A percentile compares a stretch with the other conserved stretches of the same genome.
Evolutionary conservation across 1,140 invertebrate species (phyloP).

Genomic region (Adelges cooleyi): DNA sequence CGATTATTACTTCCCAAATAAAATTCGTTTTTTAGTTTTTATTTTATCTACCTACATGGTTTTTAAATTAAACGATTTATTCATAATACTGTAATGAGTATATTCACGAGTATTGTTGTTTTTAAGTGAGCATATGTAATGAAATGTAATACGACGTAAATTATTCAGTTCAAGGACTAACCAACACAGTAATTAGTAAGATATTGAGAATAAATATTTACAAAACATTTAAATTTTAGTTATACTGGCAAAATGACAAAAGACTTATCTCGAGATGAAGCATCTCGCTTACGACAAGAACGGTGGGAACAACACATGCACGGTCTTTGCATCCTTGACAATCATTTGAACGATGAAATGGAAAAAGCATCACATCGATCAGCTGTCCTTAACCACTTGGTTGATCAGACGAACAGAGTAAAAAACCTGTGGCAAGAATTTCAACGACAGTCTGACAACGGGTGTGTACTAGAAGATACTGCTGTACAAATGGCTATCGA

Average conservation of each 20-base stretch:
- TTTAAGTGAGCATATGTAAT: too few relatives aligned
- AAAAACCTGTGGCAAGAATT: constrained; percentile 19
- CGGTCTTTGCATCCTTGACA: constrained; percentile 16
- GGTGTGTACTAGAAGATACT: constrained; percentile 13
- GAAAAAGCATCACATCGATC: constrained; percentile 15
- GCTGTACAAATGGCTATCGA: constrained; percentile 24
- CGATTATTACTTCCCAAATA: too few relatives aligned
- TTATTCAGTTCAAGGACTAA: constrained; percentile 7
- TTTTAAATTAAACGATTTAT: too few relatives aligned
- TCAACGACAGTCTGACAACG: constrained; percentile 15
- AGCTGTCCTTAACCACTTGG: constrained; percentile 7
- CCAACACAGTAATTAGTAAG: background rate
- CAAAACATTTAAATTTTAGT: too few relatives aligned
- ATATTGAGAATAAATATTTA: too few relatives aligned
- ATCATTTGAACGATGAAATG: constrained; percentile 19
- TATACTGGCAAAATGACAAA: background rate
- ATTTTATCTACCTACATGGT: too few relatives aligned
- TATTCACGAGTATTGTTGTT: too few relatives aligned
- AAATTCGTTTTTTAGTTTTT: too few relatives aligned
- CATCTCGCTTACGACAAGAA: background rate
- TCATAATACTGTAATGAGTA: too few relatives aligned
- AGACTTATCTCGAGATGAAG: background rate
- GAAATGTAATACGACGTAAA: too few relatives aligned
- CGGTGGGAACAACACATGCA: constrained; percentile 26
- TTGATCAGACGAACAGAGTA: constrained; percentile 16